phyloP scores from a whole-genome alignment of 2,888 invertebrate species.

The Germaria angustata region DNA sequence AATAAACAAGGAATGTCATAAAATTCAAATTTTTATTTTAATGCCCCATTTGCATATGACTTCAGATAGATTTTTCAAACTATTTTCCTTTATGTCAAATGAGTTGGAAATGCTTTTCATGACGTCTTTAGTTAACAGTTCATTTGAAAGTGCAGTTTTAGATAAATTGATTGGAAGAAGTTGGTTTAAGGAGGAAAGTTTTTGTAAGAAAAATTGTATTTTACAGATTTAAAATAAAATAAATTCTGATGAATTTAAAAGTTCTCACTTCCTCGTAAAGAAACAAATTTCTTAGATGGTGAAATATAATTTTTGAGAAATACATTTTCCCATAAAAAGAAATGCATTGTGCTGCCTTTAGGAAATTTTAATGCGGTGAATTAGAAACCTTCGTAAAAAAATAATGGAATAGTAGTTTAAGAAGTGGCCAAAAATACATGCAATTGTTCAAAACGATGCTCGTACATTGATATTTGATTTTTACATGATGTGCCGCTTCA shows the following conservation, averaged over 20 bases:
- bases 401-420: no score
- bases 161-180: not conserved
- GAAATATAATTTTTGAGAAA: no score
- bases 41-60: slow-evolving; percentile 45
- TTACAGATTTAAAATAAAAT: not conserved
- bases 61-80: slow-evolving; percentile 49
- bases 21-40: slow-evolving; percentile 45
- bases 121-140: slow-evolving; percentile 36
- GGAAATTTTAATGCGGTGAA: no score
- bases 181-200: not conserved
- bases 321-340: no score
- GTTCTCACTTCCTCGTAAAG: no score
- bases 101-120: slow-evolving; percentile 43
- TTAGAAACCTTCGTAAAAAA: no score
- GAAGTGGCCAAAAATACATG: no score
- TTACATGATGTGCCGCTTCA: no score
- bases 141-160: not conserved
- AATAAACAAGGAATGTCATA: slow-evolving; percentile 43
- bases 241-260: no score
- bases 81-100: slow-evolving; percentile 32
- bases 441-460: no score
- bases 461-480: no score
- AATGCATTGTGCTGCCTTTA: no score
- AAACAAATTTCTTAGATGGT: not conserved
- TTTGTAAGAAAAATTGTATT: not conserved